A percentile compares a stretch with the other conserved stretches of the same genome.
Evolutionary conservation across 1,140 invertebrate genomes (phyloP).

Genomic region (Myzus persicae): DNA sequence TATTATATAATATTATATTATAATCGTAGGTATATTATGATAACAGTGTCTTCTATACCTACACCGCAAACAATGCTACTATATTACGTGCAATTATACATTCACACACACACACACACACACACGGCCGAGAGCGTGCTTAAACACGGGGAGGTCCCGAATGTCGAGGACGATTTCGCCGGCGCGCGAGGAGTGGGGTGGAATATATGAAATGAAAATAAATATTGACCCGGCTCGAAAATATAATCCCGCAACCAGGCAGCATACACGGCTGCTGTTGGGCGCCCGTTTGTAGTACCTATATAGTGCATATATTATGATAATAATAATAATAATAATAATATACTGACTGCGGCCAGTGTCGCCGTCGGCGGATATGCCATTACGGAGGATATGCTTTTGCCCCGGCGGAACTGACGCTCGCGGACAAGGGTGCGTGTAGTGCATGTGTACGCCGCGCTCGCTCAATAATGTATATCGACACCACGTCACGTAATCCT

Average conservation of each 20-base stretch:
- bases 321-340: background rate
- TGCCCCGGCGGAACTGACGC: too few relatives aligned
- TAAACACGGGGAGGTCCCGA: background rate
- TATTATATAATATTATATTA: background rate
- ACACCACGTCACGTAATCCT: background rate
- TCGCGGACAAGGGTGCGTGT: background rate
- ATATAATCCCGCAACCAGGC: background rate
- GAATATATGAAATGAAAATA: background rate
- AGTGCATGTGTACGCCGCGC: too few relatives aligned
- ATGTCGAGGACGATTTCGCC: background rate
- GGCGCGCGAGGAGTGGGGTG: too few relatives aligned
- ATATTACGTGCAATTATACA: background rate
- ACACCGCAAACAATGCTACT: background rate
- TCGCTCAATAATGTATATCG: too few relatives aligned
- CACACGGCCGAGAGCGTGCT: background rate
- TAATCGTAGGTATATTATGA: too few relatives aligned
- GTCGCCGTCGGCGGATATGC: background rate
- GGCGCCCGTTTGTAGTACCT: too few relatives aligned
- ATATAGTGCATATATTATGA: too few relatives aligned
- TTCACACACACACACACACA: background rate
- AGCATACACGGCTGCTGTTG: background rate
- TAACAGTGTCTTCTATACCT: background rate
- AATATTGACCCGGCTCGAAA: constrained; percentile 5
- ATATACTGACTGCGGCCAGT: too few relatives aligned
- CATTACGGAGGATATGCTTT: too few relatives aligned